Conservation (phyloP, 1,140 invertebrate genomes). For the Trachymyrmex septentrionalis region DNA sequence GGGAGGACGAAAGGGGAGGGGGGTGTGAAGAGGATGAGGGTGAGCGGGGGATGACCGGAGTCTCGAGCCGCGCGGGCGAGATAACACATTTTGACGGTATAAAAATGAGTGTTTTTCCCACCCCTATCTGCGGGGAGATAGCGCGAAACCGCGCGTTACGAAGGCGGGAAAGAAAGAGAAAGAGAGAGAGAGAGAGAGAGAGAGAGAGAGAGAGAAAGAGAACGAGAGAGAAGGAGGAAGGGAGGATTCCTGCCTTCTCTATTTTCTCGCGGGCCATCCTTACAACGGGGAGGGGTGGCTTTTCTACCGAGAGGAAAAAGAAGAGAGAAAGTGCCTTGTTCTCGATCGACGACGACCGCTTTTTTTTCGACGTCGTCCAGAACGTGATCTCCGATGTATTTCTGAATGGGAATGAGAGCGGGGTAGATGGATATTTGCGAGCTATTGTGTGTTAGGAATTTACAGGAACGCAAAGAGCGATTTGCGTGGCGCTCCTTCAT, state of each 20-base stretch:
- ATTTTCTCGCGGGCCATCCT: slow-evolving; percentile 37
- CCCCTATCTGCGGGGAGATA: slow-evolving; percentile 73
- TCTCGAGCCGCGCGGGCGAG: slow-evolving; percentile 74
- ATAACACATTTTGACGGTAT: slow-evolving; percentile 79
- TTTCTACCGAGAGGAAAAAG: slow-evolving; percentile 16
- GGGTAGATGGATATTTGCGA: neutral
- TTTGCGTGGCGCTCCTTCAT: neutral
- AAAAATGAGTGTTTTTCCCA: slow-evolving; percentile 78
- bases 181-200: slow-evolving; percentile 51
- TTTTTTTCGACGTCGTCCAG: slow-evolving; percentile 68
- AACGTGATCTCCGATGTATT: neutral
- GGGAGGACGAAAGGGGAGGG: slow-evolving; percentile 33
- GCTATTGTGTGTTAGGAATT: neutral
- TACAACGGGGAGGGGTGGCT: neutral
- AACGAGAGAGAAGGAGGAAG: slow-evolving; percentile 34
- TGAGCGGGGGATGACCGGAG: slow-evolving; percentile 45
- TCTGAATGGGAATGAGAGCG: no score
- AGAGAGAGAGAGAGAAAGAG: slow-evolving; percentile 1
- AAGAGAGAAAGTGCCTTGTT: slow-evolving; percentile 22
- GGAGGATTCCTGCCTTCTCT: slow-evolving; percentile 53
- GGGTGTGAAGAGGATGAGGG: neutral
- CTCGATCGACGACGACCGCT: slow-evolving; percentile 40
- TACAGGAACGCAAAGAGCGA: neutral
- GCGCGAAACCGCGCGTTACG: slow-evolving; percentile 69
- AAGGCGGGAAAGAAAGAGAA: slow-evolving; percentile 14